These are phyloP conservation scores for Pelecanoides urinatrix DNA, from an alignment of 2,113 vertebrate species.

Conservation along the genomic window DNA sequence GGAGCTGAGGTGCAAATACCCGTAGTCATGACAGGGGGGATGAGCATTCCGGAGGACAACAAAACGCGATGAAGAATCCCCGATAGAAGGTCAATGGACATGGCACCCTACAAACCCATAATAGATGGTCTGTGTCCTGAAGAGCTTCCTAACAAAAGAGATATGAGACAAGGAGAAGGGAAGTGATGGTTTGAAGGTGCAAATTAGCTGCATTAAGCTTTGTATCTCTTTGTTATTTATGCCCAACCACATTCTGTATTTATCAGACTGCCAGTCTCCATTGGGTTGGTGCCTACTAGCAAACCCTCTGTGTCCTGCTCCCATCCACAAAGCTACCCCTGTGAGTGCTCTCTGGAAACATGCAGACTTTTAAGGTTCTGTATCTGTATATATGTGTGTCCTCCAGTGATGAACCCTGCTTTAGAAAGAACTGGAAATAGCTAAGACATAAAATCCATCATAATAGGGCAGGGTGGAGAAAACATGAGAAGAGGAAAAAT, in stretches of 20 bases:
- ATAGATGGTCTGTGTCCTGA: background rate
- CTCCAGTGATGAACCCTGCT: background rate
- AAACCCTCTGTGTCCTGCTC: background rate
- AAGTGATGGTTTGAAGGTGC: background rate
- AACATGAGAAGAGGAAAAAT: background rate
- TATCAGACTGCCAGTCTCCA: background rate
- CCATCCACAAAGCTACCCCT: background rate
- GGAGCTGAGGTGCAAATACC: background rate
- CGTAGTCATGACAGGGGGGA: accelerated
- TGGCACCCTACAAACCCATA: background rate
- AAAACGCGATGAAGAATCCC: background rate
- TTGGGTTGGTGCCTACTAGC: background rate
- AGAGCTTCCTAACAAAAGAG: background rate
- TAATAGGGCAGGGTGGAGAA: background rate
- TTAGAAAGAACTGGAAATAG: background rate
- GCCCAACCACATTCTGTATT: background rate
- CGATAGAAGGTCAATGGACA: background rate
- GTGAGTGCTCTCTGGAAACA: background rate
- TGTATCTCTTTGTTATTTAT: background rate
- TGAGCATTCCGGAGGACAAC: background rate
- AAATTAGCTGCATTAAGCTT: background rate
- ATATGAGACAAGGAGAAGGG: background rate
- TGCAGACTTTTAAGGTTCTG: background rate
- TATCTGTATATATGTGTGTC: background rate
- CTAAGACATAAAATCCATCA: background rate